Evolutionary conservation across 2,797 vertebrate genomes (phyloP).

Genomic region (Eulemur rubriventer): DNA sequence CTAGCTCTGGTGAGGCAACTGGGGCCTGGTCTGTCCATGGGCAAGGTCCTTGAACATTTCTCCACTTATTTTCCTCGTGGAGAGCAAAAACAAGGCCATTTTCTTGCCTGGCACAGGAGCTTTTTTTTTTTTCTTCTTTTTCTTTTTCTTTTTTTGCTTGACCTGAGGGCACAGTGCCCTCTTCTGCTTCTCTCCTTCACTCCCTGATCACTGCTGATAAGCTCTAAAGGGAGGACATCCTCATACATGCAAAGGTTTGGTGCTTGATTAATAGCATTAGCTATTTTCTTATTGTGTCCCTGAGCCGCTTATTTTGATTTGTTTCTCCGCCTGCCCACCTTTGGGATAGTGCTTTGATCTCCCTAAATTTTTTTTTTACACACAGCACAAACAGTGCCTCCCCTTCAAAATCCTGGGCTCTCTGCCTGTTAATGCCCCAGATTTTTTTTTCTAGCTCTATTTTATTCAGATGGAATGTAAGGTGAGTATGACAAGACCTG

Average conservation of each 20-base stretch:
- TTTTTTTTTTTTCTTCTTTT: background rate
- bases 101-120: conserved; percentile 48
- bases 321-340: conserved; percentile 46
- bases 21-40: conserved; percentile 14
- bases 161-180: conserved; percentile 60
- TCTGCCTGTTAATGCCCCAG: conserved; percentile 27
- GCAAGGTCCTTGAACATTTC: conserved; percentile 68
- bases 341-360: conserved; percentile 42
- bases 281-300: conserved; percentile 26
- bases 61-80: conserved; percentile 59
- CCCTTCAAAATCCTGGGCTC: background rate
- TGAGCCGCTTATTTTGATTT: conserved; percentile 51
- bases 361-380: conserved; percentile 6
- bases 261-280: conserved; percentile 56
- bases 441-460: background rate
- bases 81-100: conserved; percentile 57
- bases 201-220: conserved; percentile 64
- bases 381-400: conserved; percentile 38
- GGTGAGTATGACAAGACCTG: background rate
- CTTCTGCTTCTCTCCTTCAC: conserved; percentile 31
- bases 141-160: background rate
- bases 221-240: conserved; percentile 53
- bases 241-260: background rate
- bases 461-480: background rate
- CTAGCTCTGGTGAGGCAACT: background rate